Evolutionary conservation across 2,797 vertebrate species (phyloP), one percentile per base, ranked within the genome.

Genomic region (Tadarida brasiliensis): DNA sequence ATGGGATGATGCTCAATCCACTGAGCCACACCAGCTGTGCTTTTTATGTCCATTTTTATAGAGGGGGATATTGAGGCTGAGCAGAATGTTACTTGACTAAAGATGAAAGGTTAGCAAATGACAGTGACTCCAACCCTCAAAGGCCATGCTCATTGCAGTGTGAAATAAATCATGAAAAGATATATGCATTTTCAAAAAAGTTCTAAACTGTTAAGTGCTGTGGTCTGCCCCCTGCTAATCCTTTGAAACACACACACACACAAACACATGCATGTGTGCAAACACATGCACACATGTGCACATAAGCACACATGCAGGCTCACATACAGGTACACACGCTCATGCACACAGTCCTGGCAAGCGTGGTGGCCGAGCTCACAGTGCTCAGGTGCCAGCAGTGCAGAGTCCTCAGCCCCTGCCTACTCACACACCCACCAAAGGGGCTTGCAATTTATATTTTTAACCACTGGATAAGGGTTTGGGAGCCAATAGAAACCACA

Each of bases 401-500:
- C 70, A 20, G 77, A 88, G 47, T 51, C 49, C 12, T 87, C 44
- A 47, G 33, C 9, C 44, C 8, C 84, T 63, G 28, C 22, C 84
- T 87, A 24, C 56, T 88, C 56, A 70, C 30, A 33, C 2, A 15
- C 67, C 49, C 78, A 56, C 77, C 39, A 85, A 83, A 44, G 4
- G 10, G 57, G 78, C 26, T 54, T 68, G 65, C 39, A 51, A 54
- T 67, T 80, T 82, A 51, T 88, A 95, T 78, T 91, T 95, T 92
- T 84, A 91, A 54, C 35, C 84, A 85, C 28, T 15, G 1, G 1
- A 15, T 39, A 51, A 92, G 56, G 63, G 47, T 74, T 33, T 51
- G 20, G 80, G 85, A 96, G 80, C 51, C 57, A 82, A 82, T 7
- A 49, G 87, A 94, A 97, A 94, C 47, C 78, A 89, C 33, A 91